A percentile compares a stretch with the other conserved stretches of the same genome.
Conservation (phyloP, 2,113 vertebrate genomes). For the Seriola aureovittata region DNA sequence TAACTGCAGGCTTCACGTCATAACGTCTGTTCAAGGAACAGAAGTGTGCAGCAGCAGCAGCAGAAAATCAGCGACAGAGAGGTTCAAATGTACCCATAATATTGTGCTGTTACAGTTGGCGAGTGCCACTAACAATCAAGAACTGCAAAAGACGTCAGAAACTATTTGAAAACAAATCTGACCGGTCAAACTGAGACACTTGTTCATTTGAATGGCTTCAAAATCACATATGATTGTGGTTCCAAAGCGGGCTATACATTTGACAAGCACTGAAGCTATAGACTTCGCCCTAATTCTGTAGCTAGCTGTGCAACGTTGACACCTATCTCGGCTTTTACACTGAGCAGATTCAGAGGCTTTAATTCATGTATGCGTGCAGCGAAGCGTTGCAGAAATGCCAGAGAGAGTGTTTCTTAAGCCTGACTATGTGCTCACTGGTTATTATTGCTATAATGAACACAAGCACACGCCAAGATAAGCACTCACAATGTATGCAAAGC, state of each 20-base stretch:
- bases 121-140: too few relatives aligned
- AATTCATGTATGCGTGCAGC: not conserved
- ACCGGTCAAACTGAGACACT: not conserved
- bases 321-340: not conserved
- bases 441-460: not conserved
- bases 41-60: not conserved
- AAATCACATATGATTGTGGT: not conserved
- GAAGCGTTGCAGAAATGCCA: not conserved
- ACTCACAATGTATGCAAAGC: slow-evolving; percentile 26
- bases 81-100: too few relatives aligned
- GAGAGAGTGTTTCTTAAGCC: not conserved
- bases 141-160: not conserved
- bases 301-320: not conserved
- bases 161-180: not conserved
- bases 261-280: not conserved
- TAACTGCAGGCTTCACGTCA: not conserved
- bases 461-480: not conserved
- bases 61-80: not conserved
- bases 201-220: not conserved
- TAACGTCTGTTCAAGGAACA: not conserved
- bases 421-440: not conserved
- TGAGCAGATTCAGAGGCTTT: not conserved
- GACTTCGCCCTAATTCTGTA: not conserved
- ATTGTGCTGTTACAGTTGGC: too few relatives aligned
- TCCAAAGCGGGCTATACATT: not conserved